A percentile compares a stretch with the other conserved stretches of the same genome.
Evolutionary conservation across 2,888 invertebrate genomes (phyloP).

Genomic region (Ectemnius continuus): DNA sequence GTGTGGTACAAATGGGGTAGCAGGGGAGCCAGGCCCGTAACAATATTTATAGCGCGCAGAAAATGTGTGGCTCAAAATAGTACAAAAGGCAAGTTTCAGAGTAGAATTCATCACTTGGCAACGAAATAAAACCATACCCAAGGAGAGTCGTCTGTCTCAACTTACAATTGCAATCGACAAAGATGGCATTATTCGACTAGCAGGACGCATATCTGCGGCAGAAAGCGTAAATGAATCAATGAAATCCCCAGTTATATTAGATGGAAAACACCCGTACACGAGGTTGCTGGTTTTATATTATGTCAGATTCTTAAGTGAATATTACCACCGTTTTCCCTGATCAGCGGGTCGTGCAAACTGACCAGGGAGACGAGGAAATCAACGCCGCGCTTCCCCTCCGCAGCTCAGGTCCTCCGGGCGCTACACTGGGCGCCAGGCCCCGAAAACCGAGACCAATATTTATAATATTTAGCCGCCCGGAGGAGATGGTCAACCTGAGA

Average conservation of each 20-base stretch:
- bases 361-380: too few species aligned
- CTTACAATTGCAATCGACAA: neutral
- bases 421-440: too few species aligned
- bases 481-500: too few species aligned
- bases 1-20: too few species aligned
- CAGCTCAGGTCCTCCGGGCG: too few species aligned
- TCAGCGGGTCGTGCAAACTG: too few species aligned
- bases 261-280: constrained; percentile 5
- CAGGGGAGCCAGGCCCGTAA: too few species aligned
- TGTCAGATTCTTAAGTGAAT: constrained; percentile 14
- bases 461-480: too few species aligned
- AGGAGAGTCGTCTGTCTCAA: neutral
- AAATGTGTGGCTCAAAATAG: neutral
- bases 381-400: too few species aligned
- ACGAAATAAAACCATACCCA: neutral
- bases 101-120: neutral
- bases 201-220: neutral
- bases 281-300: neutral
- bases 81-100: neutral
- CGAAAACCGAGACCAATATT: too few species aligned
- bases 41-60: neutral
- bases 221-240: neutral
- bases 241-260: neutral
- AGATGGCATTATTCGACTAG: neutral
- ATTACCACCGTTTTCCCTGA: too few species aligned